phyloP scores from a whole-genome alignment of 2,797 vertebrate genomes.

The Australoheros facetus region DNA sequence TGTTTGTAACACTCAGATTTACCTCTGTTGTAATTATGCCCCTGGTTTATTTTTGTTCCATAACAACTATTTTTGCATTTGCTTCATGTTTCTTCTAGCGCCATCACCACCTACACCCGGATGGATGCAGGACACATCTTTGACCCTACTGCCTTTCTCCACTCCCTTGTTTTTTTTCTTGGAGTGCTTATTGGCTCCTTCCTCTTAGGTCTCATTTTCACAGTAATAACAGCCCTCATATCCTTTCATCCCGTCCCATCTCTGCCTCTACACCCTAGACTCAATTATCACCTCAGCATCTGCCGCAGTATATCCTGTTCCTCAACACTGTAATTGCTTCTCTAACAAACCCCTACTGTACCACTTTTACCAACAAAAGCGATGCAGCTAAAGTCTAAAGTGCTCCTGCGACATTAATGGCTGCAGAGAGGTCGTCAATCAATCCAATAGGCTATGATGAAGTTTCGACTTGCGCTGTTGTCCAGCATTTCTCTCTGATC shows the following conservation, averaged over 20 bases:
- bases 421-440: conserved; percentile 67
- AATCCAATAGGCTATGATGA: conserved; percentile 56
- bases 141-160: conserved; percentile 81
- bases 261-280: conserved; percentile 50
- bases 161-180: conserved; percentile 84
- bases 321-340: conserved; percentile 59
- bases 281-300: conserved; percentile 74
- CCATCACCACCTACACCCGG: conserved; percentile 84
- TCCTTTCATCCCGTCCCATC: conserved; percentile 77
- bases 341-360: conserved; percentile 60
- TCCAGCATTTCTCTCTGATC: conserved; percentile 60
- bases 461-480: conserved; percentile 53
- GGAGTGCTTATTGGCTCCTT: conserved; percentile 85
- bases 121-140: conserved; percentile 80
- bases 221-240: conserved; percentile 88
- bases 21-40: conserved; percentile 11
- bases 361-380: conserved; percentile 63
- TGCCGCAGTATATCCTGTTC: conserved; percentile 57
- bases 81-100: conserved; percentile 71
- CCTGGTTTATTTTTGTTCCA: background rate
- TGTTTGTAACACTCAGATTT: conserved; percentile 17
- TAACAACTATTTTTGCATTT: background rate
- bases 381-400: conserved; percentile 43
- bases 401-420: conserved; percentile 49
- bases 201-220: conserved; percentile 84